Evolutionary conservation across 2,888 invertebrate genomes (phyloP).

Genomic region (Dermolepida albohirtum): DNA sequence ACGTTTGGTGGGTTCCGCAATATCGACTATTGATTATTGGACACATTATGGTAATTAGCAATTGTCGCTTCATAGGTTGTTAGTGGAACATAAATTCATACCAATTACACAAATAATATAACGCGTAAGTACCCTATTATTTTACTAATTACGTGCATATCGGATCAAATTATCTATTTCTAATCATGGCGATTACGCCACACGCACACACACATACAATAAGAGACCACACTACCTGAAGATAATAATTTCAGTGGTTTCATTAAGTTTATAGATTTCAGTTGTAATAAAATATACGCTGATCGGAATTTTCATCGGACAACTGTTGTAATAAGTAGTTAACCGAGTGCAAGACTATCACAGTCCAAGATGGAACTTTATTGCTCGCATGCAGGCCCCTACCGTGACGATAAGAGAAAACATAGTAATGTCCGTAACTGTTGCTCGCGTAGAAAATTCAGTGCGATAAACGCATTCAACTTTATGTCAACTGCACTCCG

Average conservation of each 20-base stretch:
- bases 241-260: constrained; percentile 42
- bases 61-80: constrained; percentile 29
- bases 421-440: constrained; percentile 46
- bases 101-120: constrained; percentile 28
- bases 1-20: too few species aligned
- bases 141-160: constrained; percentile 32
- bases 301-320: constrained; percentile 48
- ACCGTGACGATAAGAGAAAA: constrained; percentile 48
- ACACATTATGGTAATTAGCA: constrained; percentile 29
- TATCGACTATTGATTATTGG: constrained; percentile 5
- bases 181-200: constrained; percentile 23
- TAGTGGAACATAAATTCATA: constrained; percentile 33
- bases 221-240: constrained; percentile 7
- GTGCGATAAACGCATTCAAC: constrained; percentile 48
- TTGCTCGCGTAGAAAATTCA: constrained; percentile 48
- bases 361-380: constrained; percentile 47
- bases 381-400: constrained; percentile 49
- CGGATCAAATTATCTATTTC: constrained; percentile 29
- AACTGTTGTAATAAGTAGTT: constrained; percentile 47
- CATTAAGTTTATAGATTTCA: constrained; percentile 45
- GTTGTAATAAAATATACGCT: constrained; percentile 44
- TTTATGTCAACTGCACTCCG: constrained; percentile 41
- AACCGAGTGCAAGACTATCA: constrained; percentile 42
- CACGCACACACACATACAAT: constrained; percentile 16
- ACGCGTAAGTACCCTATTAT: constrained; percentile 30